Evolutionary conservation across 2,797 vertebrate species (phyloP).

Genomic region (Neosilurus mollespiculum): DNA sequence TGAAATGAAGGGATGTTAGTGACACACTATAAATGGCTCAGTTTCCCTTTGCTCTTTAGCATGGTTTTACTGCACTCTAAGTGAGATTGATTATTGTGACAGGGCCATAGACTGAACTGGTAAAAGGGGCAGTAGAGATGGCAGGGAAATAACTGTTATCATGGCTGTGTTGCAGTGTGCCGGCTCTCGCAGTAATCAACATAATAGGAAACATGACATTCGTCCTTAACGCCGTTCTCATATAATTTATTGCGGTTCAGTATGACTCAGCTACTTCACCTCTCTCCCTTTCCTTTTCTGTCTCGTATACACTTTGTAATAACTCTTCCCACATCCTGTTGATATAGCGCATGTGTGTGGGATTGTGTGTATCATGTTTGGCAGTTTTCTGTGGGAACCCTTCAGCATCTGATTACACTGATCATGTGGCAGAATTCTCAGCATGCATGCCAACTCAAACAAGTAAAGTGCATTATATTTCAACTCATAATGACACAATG

Average conservation of each 20-base stretch:
- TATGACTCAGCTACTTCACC: background rate
- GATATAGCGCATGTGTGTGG: background rate
- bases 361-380: constrained; percentile 19
- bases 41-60: constrained; percentile 19
- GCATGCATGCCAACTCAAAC: constrained; percentile 67
- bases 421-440: constrained; percentile 55
- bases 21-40: constrained; percentile 8
- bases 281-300: constrained; percentile 1
- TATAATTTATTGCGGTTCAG: background rate
- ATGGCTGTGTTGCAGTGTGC: background rate
- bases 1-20: background rate
- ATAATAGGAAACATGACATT: constrained; percentile 17
- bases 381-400: constrained; percentile 47
- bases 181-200: constrained; percentile 18
- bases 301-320: constrained; percentile 15
- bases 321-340: constrained; percentile 24
- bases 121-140: background rate
- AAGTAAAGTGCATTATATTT: constrained; percentile 63
- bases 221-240: constrained; percentile 5
- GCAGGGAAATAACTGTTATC: constrained; percentile 22
- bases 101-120: constrained; percentile 13
- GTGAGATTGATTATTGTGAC: constrained; percentile 29
- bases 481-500: constrained; percentile 55
- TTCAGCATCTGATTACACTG: constrained; percentile 60
- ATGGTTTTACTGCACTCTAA: constrained; percentile 27